Evolutionary conservation across 1,140 invertebrate genomes (phyloP), one percentile per base, ranked within the genome.

Genomic region (Panagrolaimus sp.): DNA sequence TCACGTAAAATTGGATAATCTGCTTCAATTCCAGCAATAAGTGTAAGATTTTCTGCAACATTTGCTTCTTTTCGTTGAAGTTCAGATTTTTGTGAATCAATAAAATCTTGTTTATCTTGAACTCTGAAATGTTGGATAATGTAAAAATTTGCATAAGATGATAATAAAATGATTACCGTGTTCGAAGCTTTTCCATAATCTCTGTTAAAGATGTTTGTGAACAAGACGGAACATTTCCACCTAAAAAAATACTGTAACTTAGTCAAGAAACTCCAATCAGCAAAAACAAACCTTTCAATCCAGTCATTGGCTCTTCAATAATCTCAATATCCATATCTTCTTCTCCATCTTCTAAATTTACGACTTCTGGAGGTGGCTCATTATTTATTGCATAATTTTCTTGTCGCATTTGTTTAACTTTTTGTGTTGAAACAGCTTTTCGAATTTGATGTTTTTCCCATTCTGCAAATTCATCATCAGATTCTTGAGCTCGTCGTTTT

Each of bases 371-470:
- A 38, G 8, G 17, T 21, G 1, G 12, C 65, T 8, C 62, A 43
- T 21, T 24, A 28, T 55, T 45, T 6, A 68, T n/a, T 1, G 26
- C 47, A 26, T 71, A 21, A 26, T 71, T 52, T 38, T 72, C 21
- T 28, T 15, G 17, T 44, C 71, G 8, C 28, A 58, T 58, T 28
- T 58, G 52, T 28, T 58, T 58, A 21, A 77, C 76, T 52, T 73
- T 71, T 64, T 77, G 44, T 15, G 48, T 63, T 44, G 73, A 69
- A 38, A 77, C 77, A 48, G 71, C 76, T 46, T 77, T 76, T 1
- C 71, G 43, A 24, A 77, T 77, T 67, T 79, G 76, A 21, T 78
- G 74, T 5, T 58, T 67, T 46, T 77, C 76, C 76, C 76, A 77
- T 21, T 65, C 43, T 12, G 26, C 43, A 15, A 77, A 21, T 68